Base-by-base conservation (phyloP, 2,888 invertebrate species). In the Drosophila mimica region DNA sequence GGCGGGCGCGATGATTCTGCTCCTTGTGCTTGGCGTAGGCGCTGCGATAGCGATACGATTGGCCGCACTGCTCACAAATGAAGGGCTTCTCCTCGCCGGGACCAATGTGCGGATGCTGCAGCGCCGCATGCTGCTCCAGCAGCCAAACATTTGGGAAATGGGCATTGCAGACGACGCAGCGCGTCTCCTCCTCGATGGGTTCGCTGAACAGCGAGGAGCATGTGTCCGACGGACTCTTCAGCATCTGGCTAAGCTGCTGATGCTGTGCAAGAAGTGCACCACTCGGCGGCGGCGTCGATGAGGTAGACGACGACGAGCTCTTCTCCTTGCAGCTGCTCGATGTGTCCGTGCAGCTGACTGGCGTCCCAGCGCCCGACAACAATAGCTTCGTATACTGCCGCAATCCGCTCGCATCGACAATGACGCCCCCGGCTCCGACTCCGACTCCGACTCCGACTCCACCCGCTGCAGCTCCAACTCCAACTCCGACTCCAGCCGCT, bases 51-150 rank as follows among this genome's bases (percentile, higher is more conserved):
- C 96, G 95, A 94, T 98, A 98, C 90, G 97, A 97, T 91, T 98
- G 97, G 7, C 97, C 97, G 92, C 97, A 98, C 92, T 97, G 97
- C 90, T 97, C 97, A 93, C 97, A 98, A 49, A 97, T 97, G 93
- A 97, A 97, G 17, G 97, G 97, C 91, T 97, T 98, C 92, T 97
- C 97, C 91, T 97, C 96, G 91, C 94, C 94, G 34, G 94, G 93
- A 89, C 95, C 93, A 93, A 92, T 90, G 91, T 95, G 84, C 68
- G 97, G 96, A 93, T 97, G 97, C 91, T 97, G 97, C 28, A 98
- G 93, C 0, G 97, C 96, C 0, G 97, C 96, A 92, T 97, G 97
- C 81, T 97, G 96, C 92, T 97, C 97, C 60, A 97, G 94, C 40
- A 97, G 94, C 97, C 97, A 97, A n/a, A 96, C 95, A 51, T 97